Evolutionary conservation across 2,797 vertebrate genomes (phyloP).

Genomic region (Thamnophis elegans): DNA sequence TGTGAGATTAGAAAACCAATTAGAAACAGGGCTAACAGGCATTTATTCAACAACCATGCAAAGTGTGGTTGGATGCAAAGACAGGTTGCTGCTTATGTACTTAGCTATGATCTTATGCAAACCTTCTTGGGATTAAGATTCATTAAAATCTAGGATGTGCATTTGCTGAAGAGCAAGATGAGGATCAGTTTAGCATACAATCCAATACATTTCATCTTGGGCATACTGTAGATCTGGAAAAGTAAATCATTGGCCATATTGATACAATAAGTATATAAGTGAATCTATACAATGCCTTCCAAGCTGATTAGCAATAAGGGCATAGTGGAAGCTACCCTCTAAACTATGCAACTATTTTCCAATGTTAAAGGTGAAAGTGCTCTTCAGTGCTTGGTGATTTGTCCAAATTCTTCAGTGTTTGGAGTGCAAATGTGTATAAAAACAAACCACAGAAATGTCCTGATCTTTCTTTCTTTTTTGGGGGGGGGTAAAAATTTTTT

Average conservation of each 20-base stretch:
- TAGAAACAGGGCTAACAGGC: conserved; percentile 4
- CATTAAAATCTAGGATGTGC: background rate
- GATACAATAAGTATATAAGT: background rate
- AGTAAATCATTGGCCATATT: background rate
- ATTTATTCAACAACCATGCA: background rate
- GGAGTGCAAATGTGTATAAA: background rate
- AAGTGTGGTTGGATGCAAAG: background rate
- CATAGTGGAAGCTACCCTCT: background rate
- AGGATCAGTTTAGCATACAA: background rate
- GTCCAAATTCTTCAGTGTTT: background rate
- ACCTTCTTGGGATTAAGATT: background rate
- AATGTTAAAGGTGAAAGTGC: background rate
- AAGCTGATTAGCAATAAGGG: background rate
- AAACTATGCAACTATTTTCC: background rate
- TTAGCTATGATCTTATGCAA: background rate
- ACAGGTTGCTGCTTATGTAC: background rate
- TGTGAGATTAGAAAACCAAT: conserved; percentile 43
- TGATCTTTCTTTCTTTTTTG: too few species aligned
- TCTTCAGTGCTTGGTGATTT: background rate
- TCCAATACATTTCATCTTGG: background rate
- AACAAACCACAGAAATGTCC: too few species aligned
- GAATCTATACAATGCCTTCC: background rate
- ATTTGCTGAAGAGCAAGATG: background rate
- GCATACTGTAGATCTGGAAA: background rate
- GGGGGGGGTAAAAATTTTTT: too few species aligned